Conservation (phyloP, 1,140 invertebrate species). For the Samia ricini region DNA sequence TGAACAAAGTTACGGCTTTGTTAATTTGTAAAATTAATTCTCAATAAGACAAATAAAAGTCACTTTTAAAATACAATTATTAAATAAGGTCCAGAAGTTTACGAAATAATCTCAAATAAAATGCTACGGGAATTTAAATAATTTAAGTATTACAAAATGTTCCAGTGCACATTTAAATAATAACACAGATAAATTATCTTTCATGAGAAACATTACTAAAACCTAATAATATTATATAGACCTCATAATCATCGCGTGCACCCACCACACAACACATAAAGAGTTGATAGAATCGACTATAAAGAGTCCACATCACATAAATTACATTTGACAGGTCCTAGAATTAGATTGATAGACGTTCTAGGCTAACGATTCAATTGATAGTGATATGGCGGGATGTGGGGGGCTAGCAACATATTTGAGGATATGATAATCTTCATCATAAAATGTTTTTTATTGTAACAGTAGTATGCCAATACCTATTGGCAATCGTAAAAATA, state of each 20-base stretch:
- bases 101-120: not conserved
- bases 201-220: not conserved
- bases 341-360: constrained; percentile 66
- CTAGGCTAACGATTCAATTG: constrained; percentile 67
- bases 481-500: not conserved
- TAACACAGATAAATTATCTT: not conserved
- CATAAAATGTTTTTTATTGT: not conserved
- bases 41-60: constrained; percentile 14
- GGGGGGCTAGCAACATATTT: constrained; percentile 63
- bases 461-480: not conserved
- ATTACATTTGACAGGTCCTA: constrained; percentile 68
- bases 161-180: not conserved
- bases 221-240: not conserved
- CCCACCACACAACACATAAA: not conserved
- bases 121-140: too few relatives aligned
- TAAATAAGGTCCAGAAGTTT: not conserved
- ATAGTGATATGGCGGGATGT: constrained; percentile 63
- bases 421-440: constrained; percentile 25
- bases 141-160: not conserved
- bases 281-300: not conserved
- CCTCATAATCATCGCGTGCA: not conserved
- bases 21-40: constrained; percentile 23
- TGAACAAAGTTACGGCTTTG: constrained; percentile 25
- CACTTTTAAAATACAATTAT: not conserved
- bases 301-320: constrained; percentile 40